Conservation (phyloP, 2,888 invertebrate species). For the Pyralis farinalis region DNA sequence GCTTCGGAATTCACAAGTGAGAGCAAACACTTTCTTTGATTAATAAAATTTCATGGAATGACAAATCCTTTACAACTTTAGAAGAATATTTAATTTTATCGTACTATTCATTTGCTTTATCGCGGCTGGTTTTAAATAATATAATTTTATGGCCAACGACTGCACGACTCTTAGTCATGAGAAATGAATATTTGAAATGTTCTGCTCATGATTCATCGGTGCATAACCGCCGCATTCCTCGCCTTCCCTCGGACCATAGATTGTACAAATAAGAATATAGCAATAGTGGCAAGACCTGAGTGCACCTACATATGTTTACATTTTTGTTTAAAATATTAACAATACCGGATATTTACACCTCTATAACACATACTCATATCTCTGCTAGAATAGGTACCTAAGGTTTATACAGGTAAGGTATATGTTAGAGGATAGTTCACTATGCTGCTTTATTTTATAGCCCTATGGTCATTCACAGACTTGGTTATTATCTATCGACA, state of each 20-base stretch:
- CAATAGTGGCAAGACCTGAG: too few relatives aligned
- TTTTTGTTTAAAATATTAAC: too few relatives aligned
- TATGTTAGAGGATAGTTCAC: too few relatives aligned
- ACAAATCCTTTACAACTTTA: conserved; percentile 2
- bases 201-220: conserved; percentile 57
- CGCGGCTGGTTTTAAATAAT: conserved; percentile 39
- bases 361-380: too few relatives aligned
- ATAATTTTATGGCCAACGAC: conserved; percentile 39
- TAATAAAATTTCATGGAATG: conserved; percentile 9
- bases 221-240: conserved; percentile 33
- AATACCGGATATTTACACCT: too few relatives aligned
- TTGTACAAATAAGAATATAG: conserved; percentile 3
- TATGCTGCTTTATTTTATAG: too few relatives aligned
- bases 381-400: too few relatives aligned
- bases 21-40: conserved; percentile 34
- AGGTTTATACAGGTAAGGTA: too few relatives aligned
- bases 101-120: conserved; percentile 17
- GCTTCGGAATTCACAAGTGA: conserved; percentile 28
- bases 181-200: conserved; percentile 60
- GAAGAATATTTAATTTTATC: background rate
- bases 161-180: conserved; percentile 63
- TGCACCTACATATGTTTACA: too few relatives aligned
- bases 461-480: too few relatives aligned
- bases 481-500: too few relatives aligned
- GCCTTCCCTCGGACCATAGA: conserved; percentile 20